Base-by-base conservation (phyloP, 2,797 vertebrate species). In the Catharus ustulatus region DNA sequence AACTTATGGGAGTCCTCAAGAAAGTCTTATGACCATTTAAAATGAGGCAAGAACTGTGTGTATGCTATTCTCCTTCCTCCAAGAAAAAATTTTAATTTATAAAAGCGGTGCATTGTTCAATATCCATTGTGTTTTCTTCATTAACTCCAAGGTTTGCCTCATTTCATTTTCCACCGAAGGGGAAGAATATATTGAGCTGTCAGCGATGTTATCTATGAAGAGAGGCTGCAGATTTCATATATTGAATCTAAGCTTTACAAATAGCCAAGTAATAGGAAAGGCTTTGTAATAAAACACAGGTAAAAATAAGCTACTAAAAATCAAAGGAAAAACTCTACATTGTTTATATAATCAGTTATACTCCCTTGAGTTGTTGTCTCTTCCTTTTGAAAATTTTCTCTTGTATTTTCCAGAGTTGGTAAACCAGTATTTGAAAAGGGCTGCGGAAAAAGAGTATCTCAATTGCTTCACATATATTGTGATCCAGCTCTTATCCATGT, bases 181-280 rank as follows among this genome's bases (percentile, higher is more conserved):
- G 90, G 62, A 84, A 71, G 76, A 94, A 86, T 91, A 71, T 92
- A 90, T 90, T 95, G 91, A 89, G 82, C 87, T 94, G 75, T 95
- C 96, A 93, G 20, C 81, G 83, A 95, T 95, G 86, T 89, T 94
- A 81, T 80, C 76, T 89, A 38, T 93, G 75, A 95, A 96, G 85
- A 87, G 74, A 83, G 77, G 91, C 91, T 94, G 86, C 0, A 2
- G 84, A 81, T 95, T 97, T 96, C 90, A 88, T 93, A 97, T 97
- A 96, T 94, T 96, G 93, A 96, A 97, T 95, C 84, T 96, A 92
- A 97, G 95, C 83, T 96, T 93, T 95, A 95, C 96, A 97, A 97
- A 97, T 90, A 97, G 72, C 95, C 91, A 84, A 85, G 86, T 97
- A 96, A 97, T 96, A 80, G 90, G 64, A 96, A 92, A 96, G 48